Evolutionary conservation across 2,113 vertebrate genomes (phyloP).

Genomic region (Perccottus glenii): DNA sequence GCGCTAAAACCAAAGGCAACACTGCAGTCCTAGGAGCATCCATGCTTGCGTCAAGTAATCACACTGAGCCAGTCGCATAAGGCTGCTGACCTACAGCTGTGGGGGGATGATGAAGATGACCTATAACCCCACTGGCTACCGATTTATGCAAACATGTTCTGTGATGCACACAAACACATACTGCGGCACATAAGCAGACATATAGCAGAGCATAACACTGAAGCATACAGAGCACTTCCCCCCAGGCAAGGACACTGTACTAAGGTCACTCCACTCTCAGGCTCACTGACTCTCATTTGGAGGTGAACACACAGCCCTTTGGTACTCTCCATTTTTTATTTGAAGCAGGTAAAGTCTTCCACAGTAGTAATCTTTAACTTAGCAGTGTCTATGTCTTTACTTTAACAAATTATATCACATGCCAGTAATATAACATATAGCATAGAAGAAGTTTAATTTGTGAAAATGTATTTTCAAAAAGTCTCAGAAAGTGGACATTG

Average conservation of each 20-base stretch:
- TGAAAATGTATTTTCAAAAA: conserved; percentile 9
- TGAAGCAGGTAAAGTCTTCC: not conserved
- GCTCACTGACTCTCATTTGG: conserved; percentile 29
- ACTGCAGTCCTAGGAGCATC: not conserved
- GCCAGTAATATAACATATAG: not conserved
- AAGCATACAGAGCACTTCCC: conserved; percentile 42
- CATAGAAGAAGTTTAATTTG: too few species aligned
- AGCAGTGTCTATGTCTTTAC: not conserved
- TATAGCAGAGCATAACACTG: not conserved
- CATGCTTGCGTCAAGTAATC: conserved; percentile 17
- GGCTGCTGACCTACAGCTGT: conserved; percentile 49
- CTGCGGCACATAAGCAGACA: conserved; percentile 22
- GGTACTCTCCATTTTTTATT: conserved; percentile 12
- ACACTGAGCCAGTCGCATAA: conserved; percentile 25
- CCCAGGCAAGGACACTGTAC: conserved; percentile 60
- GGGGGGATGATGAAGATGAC: conserved; percentile 39
- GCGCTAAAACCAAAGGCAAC: conserved; percentile 10
- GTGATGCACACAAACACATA: conserved; percentile 37
- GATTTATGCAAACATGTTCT: conserved; percentile 43
- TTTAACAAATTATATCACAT: not conserved
- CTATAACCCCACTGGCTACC: conserved; percentile 35
- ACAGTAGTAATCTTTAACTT: conserved; percentile 6
- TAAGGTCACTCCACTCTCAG: conserved; percentile 50
- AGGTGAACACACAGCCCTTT: conserved; percentile 37
- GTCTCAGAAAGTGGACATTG: too few species aligned